Conservation (phyloP, 2,888 invertebrate species). For the Euplexia lucipara region DNA sequence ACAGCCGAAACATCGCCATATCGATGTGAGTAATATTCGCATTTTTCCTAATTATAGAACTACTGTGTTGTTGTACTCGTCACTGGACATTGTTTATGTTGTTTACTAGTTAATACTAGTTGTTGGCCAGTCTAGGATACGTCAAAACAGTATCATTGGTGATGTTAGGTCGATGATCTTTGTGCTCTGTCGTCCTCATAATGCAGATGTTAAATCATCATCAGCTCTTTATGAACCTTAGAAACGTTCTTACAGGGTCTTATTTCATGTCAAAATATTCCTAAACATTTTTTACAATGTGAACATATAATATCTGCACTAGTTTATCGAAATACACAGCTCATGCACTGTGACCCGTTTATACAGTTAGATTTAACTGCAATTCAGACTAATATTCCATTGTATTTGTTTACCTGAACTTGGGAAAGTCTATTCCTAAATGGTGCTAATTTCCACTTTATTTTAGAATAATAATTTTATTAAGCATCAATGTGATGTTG, state of each 20-base stretch:
- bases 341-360: constrained; percentile 1
- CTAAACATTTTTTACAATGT: neutral
- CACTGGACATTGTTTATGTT: constrained; percentile 73
- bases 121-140: constrained; percentile 30
- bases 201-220: constrained; percentile 49
- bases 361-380: constrained; percentile 34
- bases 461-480: neutral
- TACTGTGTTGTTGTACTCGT: constrained; percentile 72
- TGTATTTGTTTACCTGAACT: constrained; percentile 7
- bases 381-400: constrained; percentile 6
- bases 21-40: constrained; percentile 86
- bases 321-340: constrained; percentile 1
- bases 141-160: constrained; percentile 22
- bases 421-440: neutral
- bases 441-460: neutral
- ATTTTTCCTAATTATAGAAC: constrained; percentile 80
- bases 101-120: constrained; percentile 54
- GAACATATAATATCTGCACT: neutral
- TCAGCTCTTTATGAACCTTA: neutral
- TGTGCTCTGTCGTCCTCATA: constrained; percentile 40
- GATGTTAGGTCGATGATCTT: constrained; percentile 57
- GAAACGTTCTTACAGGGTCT: neutral
- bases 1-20: constrained; percentile 87
- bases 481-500: neutral
- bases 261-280: constrained; percentile 12